Evolutionary conservation across 2,888 invertebrate species (phyloP), one percentile per base, ranked within the genome.

Genomic region (Amphipoea oculea): DNA sequence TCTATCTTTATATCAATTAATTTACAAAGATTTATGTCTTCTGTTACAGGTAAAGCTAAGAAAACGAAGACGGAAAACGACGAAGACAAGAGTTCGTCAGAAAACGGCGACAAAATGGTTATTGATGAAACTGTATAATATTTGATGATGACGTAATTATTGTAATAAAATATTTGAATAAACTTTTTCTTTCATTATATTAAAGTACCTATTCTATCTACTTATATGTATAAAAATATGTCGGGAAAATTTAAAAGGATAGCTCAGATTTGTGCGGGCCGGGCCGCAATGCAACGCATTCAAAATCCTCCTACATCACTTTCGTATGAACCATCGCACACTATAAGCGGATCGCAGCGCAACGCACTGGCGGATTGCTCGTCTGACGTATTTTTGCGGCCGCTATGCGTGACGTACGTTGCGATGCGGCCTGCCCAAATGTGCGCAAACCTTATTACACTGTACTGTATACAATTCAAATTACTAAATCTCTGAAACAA

Each of bases 21-120:
- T 40, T 20, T 29, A 62, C 17, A 1, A 60, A 57, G 0, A 14
- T 12, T 17, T 5, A 1, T 69, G 7, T 48, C 48, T 51, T 48
- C 14, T 78, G 36, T 91, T 92, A 74, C 91, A 95, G 95, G 87
- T 81, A 94, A 93, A 87, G 81, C 87, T 1, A 92, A 89, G 79
- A 88, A 87, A 65, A 45, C 78, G 0, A 87, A 89, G 78, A n/a
- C 79, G 7, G 90, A 91, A 71, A 63, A 70, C 29, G 79, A 81
- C 5, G 88, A 89, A 40, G 88, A 87, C 23, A 88, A 85, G 60
- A 83, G 78, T 23, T 80, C 78, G 14, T 83, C 82, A 66, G 87
- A 86, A 81, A 92, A 90, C 48, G 89, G 85, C 54, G 86, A 88
- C 78, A 89, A 89, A 66, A 88, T 84, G 83, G 66, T 82, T 11